Conservation (phyloP, 2,113 vertebrate species). For the Conger conger region DNA sequence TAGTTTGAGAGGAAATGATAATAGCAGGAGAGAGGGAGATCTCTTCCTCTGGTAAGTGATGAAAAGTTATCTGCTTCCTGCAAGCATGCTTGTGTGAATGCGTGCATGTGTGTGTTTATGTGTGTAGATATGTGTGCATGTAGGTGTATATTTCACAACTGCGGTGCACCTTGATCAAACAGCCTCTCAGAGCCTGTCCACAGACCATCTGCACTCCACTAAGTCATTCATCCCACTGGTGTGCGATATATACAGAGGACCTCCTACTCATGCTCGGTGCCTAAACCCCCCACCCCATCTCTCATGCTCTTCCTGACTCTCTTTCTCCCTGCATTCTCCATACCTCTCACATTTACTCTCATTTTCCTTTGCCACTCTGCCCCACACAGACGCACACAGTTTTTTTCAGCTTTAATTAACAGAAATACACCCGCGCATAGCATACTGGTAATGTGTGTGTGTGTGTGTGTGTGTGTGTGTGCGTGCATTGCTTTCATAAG, state of each 20-base stretch:
- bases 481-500: no score
- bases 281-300: constrained; percentile 14
- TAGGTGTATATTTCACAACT: background rate
- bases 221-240: background rate
- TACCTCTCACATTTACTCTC: background rate
- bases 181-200: background rate
- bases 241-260: background rate
- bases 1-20: background rate
- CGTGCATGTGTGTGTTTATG: background rate
- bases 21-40: background rate
- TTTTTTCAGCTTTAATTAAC: no score
- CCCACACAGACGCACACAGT: background rate
- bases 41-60: constrained; percentile 18
- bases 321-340: background rate
- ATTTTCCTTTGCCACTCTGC: background rate
- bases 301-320: constrained; percentile 14
- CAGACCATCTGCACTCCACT: background rate
- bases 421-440: no score
- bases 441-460: no score
- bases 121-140: constrained; percentile 10
- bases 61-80: constrained; percentile 18
- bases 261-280: constrained; percentile 6
- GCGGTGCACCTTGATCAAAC: background rate
- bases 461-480: no score
- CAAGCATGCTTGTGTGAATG: constrained; percentile 7